These are phyloP conservation scores for Selene dorsalis DNA, from an alignment of 2,797 vertebrate genomes.

Conservation along the genomic window DNA sequence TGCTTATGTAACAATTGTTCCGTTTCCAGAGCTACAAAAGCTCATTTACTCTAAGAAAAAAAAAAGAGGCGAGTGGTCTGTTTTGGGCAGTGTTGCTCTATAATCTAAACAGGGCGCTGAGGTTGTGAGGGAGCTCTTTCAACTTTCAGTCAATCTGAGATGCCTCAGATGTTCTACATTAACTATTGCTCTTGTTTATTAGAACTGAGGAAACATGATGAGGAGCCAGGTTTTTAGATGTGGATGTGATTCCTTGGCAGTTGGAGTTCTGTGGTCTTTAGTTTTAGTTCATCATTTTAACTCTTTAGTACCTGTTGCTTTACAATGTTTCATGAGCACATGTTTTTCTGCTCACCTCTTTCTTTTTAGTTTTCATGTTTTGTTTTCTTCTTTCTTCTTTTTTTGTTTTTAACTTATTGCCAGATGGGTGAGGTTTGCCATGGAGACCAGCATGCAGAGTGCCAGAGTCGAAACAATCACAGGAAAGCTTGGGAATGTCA, in stretches of 20 bases:
- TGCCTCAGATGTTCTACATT: conserved; percentile 56
- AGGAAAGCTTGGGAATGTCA: conserved; percentile 38
- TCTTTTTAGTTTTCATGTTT: not conserved
- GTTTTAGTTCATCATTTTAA: not conserved
- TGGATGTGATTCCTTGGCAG: conserved; percentile 29
- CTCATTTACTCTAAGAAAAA: conserved; percentile 15
- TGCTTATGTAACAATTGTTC: conserved; percentile 51
- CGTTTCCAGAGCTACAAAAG: conserved; percentile 22
- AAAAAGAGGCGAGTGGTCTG: not conserved
- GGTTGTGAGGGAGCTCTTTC: conserved; percentile 29
- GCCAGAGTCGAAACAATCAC: conserved; percentile 49
- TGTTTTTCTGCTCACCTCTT: too few species aligned
- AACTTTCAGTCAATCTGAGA: not conserved
- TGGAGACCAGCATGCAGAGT: conserved; percentile 8
- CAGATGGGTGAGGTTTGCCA: conserved; percentile 37
- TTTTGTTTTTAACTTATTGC: conserved; percentile 1
- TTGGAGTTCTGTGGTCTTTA: not conserved
- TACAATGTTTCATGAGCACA: fast-evolving
- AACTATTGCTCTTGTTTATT: conserved; percentile 42
- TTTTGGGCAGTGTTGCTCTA: conserved; percentile 24
- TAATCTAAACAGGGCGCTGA: conserved; percentile 35
- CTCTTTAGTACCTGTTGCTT: not conserved
- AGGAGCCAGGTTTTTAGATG: conserved; percentile 5
- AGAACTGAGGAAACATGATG: conserved; percentile 18
- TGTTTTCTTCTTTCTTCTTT: not conserved